A percentile compares a stretch with the other conserved stretches of the same genome.
Evolutionary conservation across 1,140 invertebrate species (phyloP).

Genomic region (Conus betulinus): DNA sequence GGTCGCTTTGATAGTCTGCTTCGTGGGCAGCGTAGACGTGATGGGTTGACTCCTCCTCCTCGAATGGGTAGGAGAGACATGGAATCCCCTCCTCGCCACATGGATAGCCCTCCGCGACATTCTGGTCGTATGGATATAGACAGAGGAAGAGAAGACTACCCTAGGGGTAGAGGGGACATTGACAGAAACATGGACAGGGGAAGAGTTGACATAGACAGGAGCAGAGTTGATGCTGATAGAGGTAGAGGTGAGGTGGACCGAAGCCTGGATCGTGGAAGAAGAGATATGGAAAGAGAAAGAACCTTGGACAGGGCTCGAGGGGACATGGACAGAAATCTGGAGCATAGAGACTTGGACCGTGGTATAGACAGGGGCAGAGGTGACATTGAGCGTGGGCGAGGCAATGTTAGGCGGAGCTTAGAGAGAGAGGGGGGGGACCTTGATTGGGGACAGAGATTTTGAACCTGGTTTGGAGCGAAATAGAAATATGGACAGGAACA

Average conservation of each 20-base stretch:
- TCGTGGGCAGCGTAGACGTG: background rate
- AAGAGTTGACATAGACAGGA: no score
- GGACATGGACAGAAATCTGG: conserved; percentile 18
- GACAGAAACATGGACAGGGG: background rate
- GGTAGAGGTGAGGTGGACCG: background rate
- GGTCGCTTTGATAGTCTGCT: background rate
- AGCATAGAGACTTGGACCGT: background rate
- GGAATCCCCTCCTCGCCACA: background rate
- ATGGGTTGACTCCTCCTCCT: background rate
- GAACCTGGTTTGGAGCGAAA: background rate
- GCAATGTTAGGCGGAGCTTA: background rate
- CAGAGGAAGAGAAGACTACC: background rate
- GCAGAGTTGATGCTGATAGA: background rate
- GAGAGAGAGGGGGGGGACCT: background rate
- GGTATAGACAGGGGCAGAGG: background rate
- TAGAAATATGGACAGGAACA: background rate
- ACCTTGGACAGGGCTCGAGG: background rate
- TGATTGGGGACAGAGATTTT: background rate
- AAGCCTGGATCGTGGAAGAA: background rate
- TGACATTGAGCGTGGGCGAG: background rate
- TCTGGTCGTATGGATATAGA: background rate
- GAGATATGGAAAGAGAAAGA: background rate
- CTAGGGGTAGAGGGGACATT: background rate
- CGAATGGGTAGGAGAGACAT: background rate
- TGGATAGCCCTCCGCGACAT: background rate